Conservation (phyloP, 2,113 vertebrate species). For the Toxostoma redivivum region DNA sequence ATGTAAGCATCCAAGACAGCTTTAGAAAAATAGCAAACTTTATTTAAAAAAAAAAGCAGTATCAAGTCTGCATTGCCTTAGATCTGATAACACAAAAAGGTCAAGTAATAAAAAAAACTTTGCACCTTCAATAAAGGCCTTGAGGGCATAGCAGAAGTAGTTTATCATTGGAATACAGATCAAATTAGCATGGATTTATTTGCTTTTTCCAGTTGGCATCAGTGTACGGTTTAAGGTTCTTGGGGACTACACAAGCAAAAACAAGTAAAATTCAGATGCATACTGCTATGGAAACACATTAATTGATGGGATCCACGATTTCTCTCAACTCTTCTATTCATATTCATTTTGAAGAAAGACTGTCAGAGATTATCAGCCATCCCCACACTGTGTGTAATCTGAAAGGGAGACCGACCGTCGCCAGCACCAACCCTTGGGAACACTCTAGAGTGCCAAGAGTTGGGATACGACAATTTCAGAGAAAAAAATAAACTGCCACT, state of each 20-base stretch:
- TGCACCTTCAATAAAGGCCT: neutral
- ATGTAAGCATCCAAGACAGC: neutral
- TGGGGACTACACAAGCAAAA: neutral
- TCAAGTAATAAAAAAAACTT: slow-evolving; percentile 41
- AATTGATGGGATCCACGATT: neutral
- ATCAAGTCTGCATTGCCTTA: neutral
- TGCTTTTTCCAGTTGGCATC: neutral
- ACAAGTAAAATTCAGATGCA: neutral
- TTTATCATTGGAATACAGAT: neutral
- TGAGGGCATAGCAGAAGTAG: neutral
- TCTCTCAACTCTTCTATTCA: neutral
- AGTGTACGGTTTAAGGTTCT: neutral
- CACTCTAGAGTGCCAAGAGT: neutral
- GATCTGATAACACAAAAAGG: slow-evolving; percentile 9
- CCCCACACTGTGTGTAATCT: accelerated
- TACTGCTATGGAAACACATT: neutral
- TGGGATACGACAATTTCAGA: neutral
- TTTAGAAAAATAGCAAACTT: neutral
- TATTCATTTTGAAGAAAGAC: neutral
- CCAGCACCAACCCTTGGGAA: neutral
- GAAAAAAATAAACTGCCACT: neutral
- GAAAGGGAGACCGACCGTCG: neutral
- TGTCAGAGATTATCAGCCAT: neutral
- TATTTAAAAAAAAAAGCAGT: neutral
- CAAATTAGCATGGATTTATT: neutral